These are phyloP conservation scores for Sibirionetta formosa DNA, from an alignment of 2,797 vertebrate species.

Conservation along the genomic window DNA sequence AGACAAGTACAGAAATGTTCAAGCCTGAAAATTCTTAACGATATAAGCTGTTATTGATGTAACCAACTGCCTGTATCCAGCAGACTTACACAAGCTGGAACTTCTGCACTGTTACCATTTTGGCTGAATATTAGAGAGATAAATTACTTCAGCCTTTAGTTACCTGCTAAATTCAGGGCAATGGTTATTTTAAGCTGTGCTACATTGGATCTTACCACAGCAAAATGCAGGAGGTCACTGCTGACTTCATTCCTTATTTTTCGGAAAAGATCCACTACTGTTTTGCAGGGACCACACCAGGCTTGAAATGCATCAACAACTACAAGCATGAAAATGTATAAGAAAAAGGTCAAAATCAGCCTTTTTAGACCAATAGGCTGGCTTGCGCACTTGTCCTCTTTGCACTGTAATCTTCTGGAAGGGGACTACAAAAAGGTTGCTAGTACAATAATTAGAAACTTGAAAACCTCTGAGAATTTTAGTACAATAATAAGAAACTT, in stretches of 20 bases:
- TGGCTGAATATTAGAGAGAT: background rate
- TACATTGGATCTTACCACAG: slow-evolving; percentile 86
- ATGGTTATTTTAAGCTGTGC: background rate
- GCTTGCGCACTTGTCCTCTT: background rate
- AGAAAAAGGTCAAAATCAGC: background rate
- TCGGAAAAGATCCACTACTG: slow-evolving; percentile 91
- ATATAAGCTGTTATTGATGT: background rate
- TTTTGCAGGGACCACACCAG: slow-evolving; percentile 96
- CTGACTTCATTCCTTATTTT: slow-evolving; percentile 93
- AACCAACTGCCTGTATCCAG: background rate
- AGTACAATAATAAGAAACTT: background rate
- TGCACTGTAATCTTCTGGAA: background rate
- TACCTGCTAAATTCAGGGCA: background rate
- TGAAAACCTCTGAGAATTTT: background rate
- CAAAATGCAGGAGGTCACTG: slow-evolving; percentile 91
- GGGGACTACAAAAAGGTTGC: background rate
- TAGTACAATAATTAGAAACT: background rate
- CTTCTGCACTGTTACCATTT: background rate
- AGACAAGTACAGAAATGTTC: background rate
- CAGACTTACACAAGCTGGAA: background rate
- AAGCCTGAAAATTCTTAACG: background rate
- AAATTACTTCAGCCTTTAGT: background rate
- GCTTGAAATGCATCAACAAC: slow-evolving; percentile 94
- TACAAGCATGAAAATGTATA: slow-evolving; percentile 62
- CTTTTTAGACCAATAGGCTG: background rate